Evolutionary conservation across 2,113 vertebrate genomes (phyloP).

Genomic region (Crotalus tigris): DNA sequence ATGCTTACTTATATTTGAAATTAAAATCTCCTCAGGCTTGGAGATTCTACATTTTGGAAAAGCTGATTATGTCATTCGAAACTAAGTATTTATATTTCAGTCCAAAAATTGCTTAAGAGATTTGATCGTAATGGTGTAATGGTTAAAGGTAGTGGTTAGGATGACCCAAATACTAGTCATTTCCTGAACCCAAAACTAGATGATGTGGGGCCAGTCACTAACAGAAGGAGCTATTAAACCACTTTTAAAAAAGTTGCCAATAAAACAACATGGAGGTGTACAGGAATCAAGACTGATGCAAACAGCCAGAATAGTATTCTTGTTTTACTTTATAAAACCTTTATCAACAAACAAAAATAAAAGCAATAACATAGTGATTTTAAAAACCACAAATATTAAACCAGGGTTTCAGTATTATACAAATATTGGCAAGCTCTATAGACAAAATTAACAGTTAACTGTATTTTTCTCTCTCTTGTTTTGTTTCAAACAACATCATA

Average conservation of each 20-base stretch:
- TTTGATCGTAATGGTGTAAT: neutral
- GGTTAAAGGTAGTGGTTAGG: no score
- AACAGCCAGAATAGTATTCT: neutral
- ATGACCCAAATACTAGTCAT: neutral
- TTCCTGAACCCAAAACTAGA: neutral
- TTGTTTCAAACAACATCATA: slow-evolving; percentile 32
- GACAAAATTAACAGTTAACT: neutral
- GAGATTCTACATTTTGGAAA: neutral
- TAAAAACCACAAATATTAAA: neutral
- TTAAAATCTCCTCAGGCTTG: neutral
- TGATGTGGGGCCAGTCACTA: neutral
- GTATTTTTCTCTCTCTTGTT: neutral
- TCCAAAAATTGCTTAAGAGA: neutral
- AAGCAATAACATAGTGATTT: neutral
- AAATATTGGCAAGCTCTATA: neutral
- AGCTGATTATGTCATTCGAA: neutral
- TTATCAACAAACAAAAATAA: neutral
- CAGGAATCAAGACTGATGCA: neutral
- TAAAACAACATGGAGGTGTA: neutral
- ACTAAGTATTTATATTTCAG: neutral
- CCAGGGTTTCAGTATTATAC: neutral
- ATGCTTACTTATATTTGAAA: neutral
- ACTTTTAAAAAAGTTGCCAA: neutral
- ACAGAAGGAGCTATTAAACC: neutral
- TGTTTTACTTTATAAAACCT: neutral